These are phyloP conservation scores for Hyposoter dolosus DNA, from an alignment of 2,888 invertebrate species.

Conservation along the genomic window DNA sequence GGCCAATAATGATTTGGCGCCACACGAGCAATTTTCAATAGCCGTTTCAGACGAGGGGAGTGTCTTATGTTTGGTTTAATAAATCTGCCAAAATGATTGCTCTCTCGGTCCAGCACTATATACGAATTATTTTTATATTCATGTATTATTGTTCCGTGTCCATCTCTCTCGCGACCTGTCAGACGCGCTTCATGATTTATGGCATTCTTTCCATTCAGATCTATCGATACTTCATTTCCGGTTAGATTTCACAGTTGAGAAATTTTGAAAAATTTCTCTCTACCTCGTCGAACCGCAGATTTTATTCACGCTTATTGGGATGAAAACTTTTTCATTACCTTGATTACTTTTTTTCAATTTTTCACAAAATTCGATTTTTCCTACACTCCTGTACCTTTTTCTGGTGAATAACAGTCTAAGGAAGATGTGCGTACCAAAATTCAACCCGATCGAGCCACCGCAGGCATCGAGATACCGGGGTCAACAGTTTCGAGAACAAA, in stretches of 20 bases:
- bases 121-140: background rate
- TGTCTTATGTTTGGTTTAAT: constrained; percentile 9
- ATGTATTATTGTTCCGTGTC: background rate
- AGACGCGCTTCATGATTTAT: background rate
- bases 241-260: background rate
- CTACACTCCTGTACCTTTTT: background rate
- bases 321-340: too few species aligned
- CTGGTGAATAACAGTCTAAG: background rate
- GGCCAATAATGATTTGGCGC: constrained; percentile 61
- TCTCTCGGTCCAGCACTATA: background rate
- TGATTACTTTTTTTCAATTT: too few species aligned
- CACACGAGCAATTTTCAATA: constrained; percentile 46
- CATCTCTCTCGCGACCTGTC: background rate
- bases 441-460: background rate
- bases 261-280: background rate
- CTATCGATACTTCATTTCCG: background rate
- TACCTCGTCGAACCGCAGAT: too few species aligned
- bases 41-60: constrained; percentile 1
- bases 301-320: too few species aligned
- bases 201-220: background rate
- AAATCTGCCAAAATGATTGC: constrained; percentile 15
- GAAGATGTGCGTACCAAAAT: background rate
- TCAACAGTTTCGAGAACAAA: too few species aligned
- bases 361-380: background rate
- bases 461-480: background rate